Evolutionary conservation across 1,140 invertebrate species (phyloP).

Genomic region (Manduca sexta): DNA sequence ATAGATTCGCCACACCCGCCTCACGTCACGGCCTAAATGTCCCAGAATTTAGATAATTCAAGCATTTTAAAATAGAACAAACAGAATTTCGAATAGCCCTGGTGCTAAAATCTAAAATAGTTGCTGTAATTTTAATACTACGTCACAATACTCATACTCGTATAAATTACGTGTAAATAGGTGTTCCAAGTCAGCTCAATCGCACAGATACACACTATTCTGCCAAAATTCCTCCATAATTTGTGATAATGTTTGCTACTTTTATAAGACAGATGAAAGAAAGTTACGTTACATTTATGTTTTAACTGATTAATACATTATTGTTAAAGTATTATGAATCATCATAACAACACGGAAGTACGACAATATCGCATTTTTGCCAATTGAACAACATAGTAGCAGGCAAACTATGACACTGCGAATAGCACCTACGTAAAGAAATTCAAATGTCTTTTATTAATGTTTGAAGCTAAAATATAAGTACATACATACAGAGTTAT

Average conservation of each 20-base stretch:
- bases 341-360: too few relatives aligned
- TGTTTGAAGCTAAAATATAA: too few relatives aligned
- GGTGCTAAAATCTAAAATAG: constrained; percentile 9
- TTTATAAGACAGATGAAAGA: not conserved
- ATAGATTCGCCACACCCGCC: not conserved
- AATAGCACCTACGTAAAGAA: too few relatives aligned
- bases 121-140: constrained; percentile 3
- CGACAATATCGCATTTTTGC: too few relatives aligned
- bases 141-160: constrained; percentile 4
- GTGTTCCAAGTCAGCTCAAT: constrained; percentile 1
- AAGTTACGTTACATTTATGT: too few relatives aligned
- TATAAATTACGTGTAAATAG: constrained; percentile 5
- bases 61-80: constrained; percentile 8
- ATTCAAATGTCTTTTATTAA: too few relatives aligned
- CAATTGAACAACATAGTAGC: too few relatives aligned
- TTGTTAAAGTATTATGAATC: too few relatives aligned
- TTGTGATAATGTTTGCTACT: constrained; percentile 2
- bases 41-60: not conserved
- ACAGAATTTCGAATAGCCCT: constrained; percentile 1
- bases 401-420: too few relatives aligned
- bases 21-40: constrained; percentile 1
- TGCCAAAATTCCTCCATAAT: constrained; percentile 4
- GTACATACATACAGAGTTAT: too few relatives aligned
- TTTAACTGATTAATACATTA: too few relatives aligned
- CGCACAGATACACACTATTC: not conserved